Base-by-base conservation (phyloP, 2,888 invertebrate genomes). In the Portevinia maculata region DNA sequence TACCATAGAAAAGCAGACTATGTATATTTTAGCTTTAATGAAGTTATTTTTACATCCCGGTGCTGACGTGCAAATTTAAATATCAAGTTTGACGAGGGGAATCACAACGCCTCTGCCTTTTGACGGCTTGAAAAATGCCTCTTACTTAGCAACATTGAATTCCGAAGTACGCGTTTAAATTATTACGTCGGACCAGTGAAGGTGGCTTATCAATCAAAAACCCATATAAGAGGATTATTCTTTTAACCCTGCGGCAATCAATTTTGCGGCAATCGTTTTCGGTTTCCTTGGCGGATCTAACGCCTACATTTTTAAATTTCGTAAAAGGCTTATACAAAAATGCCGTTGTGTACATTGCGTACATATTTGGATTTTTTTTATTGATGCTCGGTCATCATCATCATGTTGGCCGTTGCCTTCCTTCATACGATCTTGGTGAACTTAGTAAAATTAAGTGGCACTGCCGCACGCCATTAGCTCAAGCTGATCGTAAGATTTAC, bases 61-160 rank as follows among this genome's bases (percentile, higher is more conserved):
- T 13, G 39, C 34, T 17, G 28, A 39, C 8, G 37, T 34, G 57
- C 1, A 46, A 64, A 81, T 75, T 75, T 76, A 59, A 70, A 76
- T 76, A 65, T 65, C 53, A 76, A 65, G 70, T 76, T 79, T 76
- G 60, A 48, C 53, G 34, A 53, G 46, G n/a, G 39, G 59, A 39
- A 60, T 60, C 53, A 21, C 53, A 60, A 75, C 79, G 81, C 76
- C 81, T 81, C 76, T 70, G 64, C 59, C 5, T 65, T 73, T 34
- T 28, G 13, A 32, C 19, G n/a, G 30, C 19, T 44, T 24, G 8
- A 32, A 30, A 46, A 53, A 17, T 57, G 44, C 34, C 24, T 19
- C 39, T 62, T 28, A 28, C 55, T n/a, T 34, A 17, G 28, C 5
- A 15, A 39, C 13, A 19, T 8, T 5, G 44, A 28, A 24, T 19